Evolutionary conservation across 2,797 vertebrate species (phyloP), one percentile per base, ranked within the genome.

Genomic region (Semotilus atromaculatus): DNA sequence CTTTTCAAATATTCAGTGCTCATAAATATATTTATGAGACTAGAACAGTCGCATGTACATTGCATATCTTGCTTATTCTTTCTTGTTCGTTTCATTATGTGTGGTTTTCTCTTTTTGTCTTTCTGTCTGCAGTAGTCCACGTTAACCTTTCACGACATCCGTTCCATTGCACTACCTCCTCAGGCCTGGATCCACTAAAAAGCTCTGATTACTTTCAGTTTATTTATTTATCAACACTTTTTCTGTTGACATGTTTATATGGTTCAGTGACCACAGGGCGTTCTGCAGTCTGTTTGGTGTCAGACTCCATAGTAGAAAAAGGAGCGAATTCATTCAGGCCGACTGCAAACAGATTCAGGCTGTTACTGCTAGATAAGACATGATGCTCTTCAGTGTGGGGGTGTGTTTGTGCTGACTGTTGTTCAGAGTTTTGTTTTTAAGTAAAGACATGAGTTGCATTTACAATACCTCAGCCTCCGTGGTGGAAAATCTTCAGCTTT

Each of bases 271-370:
- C 68, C 83, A 85, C 68, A 48, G 43, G 40, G 48, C 14, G 14
- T 81, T 68, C 58, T 81, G 16, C 34, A 72, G 58, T 73, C 48
- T 67, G 70, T 81, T 81, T 68, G 72, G 86, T 88, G 84, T 90
- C 89, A 84, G 80, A 71, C 86, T 89, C 91, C 89, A 89, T 91
- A 83, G 92, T 90, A 88, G 83, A 86, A 87, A 91, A 81, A 48
- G 55, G 43, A 85, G 6, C n/a, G 9, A 45, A n/a, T 43, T 71
- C 73, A 77, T 78, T 45, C n/a, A 78, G 66, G 36, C 19, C 11
- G 66, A 77, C 64, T 77, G 51, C 36, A 29, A 77, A 77, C 36
- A 81, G 66, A 79, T 86, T 84, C 31, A 58, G 48, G 48, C 72
- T 79, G 80, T 64, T 81, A 34, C 29, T 55, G 62, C 34, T 68